Base-by-base conservation (phyloP, 2,888 invertebrate species). In the Quadroppia sp. region DNA sequence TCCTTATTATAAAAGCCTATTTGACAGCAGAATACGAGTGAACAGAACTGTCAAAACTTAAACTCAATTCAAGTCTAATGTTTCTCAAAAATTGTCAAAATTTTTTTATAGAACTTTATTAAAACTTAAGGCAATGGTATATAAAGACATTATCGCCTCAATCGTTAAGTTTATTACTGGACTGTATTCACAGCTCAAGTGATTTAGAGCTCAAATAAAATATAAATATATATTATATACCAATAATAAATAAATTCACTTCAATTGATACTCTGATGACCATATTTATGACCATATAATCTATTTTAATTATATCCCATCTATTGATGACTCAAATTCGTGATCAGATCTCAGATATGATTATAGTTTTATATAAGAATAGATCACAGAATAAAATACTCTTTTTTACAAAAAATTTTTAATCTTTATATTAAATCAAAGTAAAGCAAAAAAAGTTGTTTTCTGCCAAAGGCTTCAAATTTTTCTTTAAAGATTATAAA, bases 41-140 rank as follows among this genome's bases (percentile, higher is more conserved):
- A 50, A 50, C 59, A 6, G 6, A 59, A 30, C 30, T 59, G 59
- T 59, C 59, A 59, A 59, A 59, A 30, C 28, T 59, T 20, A 28
- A 17, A 59, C 59, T 59, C 28, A 1, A 59, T 59, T 50, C 6
- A 20, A 50, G 50, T 59, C 59, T 59, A 59, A 59, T 59, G 30
- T 59, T 64, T 36, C 30, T 64, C 36, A 25, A 32, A 32, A 64
- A 64, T 64, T 64, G 64, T 64, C 64, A 64, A 64, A 64, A 64
- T 36, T 64, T 64, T 32, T 17, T n/a, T n/a, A n/a, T 7, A 64
- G 36, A 64, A 64, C 20, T 64, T 64, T 64, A 64, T 64, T 64
- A 64, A 64, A 64, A 64, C 20, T n/a, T 64, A 15, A 25, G 20
- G 45, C 11, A 45, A 45, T 45, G 45, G 45, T 15, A 45, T 9